Conservation (phyloP, 2,888 invertebrate species). For the Isotomurus palustris region DNA sequence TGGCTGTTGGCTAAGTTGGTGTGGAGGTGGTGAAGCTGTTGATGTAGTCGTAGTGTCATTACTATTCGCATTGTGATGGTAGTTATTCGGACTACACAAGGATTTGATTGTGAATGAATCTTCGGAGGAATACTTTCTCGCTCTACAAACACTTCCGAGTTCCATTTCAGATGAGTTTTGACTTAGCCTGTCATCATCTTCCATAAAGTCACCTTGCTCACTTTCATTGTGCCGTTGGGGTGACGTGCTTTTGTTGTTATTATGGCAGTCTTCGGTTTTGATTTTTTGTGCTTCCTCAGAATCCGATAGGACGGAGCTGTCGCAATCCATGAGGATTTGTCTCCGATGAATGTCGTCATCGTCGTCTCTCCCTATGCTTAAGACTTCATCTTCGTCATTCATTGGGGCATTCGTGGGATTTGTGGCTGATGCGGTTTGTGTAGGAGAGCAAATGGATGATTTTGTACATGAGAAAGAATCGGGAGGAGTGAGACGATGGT, state of each 20-base stretch:
- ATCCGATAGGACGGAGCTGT: conserved; percentile 34
- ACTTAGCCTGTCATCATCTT: conserved; percentile 1
- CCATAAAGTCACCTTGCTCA: not conserved
- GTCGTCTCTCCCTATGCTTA: conserved; percentile 43
- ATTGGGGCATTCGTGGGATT: conserved; percentile 8
- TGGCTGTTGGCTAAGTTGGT: conserved; percentile 10
- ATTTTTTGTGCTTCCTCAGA: conserved; percentile 2
- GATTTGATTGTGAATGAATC: conserved; percentile 24
- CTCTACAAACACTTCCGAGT: not conserved
- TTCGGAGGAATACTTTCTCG: conserved; percentile 19
- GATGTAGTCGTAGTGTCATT: conserved; percentile 30
- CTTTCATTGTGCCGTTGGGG: too few relatives aligned
- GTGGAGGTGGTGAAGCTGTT: conserved; percentile 20
- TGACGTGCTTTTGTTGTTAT: not conserved
- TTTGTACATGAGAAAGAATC: not conserved
- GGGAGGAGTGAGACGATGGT: conserved; percentile 2
- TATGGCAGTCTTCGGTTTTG: conserved; percentile 9
- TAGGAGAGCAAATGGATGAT: too few relatives aligned
- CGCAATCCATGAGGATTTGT: conserved; percentile 42
- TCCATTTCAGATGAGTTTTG: conserved; percentile 3
- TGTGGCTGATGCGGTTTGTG: conserved; percentile 5
- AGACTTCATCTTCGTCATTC: conserved; percentile 44
- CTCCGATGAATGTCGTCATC: conserved; percentile 19
- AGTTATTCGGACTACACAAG: conserved; percentile 20
- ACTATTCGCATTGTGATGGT: conserved; percentile 23